A percentile compares a stretch with the other conserved stretches of the same genome.
phyloP scores from a whole-genome alignment of 2,888 invertebrate genomes.

The Ceraclea dissimilis region DNA sequence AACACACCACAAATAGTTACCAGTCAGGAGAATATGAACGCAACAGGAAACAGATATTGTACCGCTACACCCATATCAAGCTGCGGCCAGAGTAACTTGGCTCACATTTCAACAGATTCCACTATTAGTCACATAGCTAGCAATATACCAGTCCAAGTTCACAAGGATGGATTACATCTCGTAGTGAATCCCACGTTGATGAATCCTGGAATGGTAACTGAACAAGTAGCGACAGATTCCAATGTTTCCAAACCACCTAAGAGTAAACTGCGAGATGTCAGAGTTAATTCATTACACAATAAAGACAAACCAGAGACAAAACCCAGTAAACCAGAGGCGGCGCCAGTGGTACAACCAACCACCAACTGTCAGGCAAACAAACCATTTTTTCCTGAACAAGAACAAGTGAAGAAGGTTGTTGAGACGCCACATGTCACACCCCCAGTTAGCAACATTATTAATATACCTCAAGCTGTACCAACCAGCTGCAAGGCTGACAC shows the following conservation, averaged over 20 bases:
- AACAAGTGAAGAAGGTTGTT: slow-evolving; percentile 31
- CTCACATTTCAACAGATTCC: slow-evolving; percentile 3
- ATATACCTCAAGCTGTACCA: slow-evolving; percentile 33
- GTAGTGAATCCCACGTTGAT: slow-evolving; percentile 16
- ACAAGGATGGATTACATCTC: slow-evolving; percentile 17
- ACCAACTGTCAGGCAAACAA: slow-evolving; percentile 28
- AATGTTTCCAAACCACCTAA: slow-evolving; percentile 36
- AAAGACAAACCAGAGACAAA: slow-evolving; percentile 46
- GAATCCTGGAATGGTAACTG: slow-evolving; percentile 12
- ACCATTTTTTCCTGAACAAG: slow-evolving; percentile 44
- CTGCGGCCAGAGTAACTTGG: slow-evolving; percentile 9
- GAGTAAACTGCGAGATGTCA: slow-evolving; percentile 42
- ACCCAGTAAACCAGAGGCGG: slow-evolving; percentile 17
- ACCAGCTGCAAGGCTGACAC: slow-evolving; percentile 38
- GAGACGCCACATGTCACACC: slow-evolving; percentile 30
- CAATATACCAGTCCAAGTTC: slow-evolving; percentile 15
- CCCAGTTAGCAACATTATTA: slow-evolving; percentile 44
- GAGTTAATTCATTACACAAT: slow-evolving; percentile 46
- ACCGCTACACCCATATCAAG: slow-evolving; percentile 8
- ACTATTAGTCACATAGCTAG: slow-evolving; percentile 1
- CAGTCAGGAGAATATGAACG: background rate
- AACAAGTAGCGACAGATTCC: slow-evolving; percentile 29
- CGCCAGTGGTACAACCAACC: background rate
- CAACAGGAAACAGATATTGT: slow-evolving; percentile 6
- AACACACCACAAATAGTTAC: slow-evolving; percentile 7